These are phyloP conservation scores for Plebejus argus DNA, from an alignment of 2,888 invertebrate genomes.

Conservation along the genomic window DNA sequence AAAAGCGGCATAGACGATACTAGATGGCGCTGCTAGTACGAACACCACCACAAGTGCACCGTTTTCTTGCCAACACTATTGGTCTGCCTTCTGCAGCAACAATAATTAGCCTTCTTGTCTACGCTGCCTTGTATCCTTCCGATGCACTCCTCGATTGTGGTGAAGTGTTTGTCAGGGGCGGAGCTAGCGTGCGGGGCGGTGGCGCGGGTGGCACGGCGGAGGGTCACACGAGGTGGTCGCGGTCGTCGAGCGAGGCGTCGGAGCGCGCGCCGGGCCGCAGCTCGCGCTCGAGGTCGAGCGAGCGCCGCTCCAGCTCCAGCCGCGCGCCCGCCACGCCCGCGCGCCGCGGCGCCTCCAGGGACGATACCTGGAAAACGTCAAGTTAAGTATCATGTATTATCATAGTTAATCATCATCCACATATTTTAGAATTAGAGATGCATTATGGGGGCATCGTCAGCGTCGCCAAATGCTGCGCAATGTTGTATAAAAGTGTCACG, in stretches of 20 bases:
- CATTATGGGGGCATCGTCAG: too few species aligned
- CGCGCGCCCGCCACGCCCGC: constrained; percentile 54
- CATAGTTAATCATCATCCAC: too few species aligned
- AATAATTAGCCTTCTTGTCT: background rate
- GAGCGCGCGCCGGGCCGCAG: constrained; percentile 69
- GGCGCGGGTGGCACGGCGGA: constrained; percentile 28
- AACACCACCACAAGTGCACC: background rate
- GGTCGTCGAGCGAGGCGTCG: constrained; percentile 73
- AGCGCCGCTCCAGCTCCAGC: constrained; percentile 73
- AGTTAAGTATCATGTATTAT: too few species aligned
- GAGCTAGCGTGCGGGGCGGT: constrained; percentile 18
- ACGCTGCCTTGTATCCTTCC: background rate
- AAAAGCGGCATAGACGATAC: background rate
- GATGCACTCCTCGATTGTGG: constrained; percentile 14
- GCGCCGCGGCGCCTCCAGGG: constrained; percentile 61
- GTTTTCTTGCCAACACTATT: background rate
- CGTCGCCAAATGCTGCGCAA: too few species aligned
- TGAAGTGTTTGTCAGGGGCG: constrained; percentile 3
- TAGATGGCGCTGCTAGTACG: constrained; percentile 11
- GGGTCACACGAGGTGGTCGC: constrained; percentile 70
- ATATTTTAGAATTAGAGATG: too few species aligned
- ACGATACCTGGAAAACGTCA: constrained; percentile 75
- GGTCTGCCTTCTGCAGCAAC: background rate
- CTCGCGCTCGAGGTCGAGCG: constrained; percentile 76
- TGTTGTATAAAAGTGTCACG: too few species aligned